phyloP scores from a whole-genome alignment of 2,797 vertebrate species.

The Psittacula derbiana region DNA sequence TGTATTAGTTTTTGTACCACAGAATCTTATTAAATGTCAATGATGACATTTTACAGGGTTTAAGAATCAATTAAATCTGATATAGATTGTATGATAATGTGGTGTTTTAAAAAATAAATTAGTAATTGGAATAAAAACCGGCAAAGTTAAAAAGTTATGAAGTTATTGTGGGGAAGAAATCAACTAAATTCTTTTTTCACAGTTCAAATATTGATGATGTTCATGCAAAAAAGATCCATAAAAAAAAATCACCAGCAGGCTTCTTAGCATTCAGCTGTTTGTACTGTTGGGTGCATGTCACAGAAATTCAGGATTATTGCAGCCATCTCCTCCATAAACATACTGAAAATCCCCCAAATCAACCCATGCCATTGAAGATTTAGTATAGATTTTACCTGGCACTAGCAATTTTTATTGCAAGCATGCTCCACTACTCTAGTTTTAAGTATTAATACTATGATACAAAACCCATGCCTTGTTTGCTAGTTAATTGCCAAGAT shows the following conservation, averaged over 20 bases:
- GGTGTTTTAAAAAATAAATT: background rate
- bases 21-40: background rate
- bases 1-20: background rate
- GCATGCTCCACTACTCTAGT: background rate
- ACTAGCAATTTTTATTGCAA: background rate
- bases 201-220: background rate
- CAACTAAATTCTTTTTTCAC: background rate
- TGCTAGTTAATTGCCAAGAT: background rate
- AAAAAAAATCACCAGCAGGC: background rate
- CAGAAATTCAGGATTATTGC: background rate
- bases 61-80: background rate
- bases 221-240: background rate
- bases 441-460: background rate
- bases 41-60: background rate
- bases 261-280: background rate
- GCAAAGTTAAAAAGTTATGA: background rate
- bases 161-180: fast-evolving
- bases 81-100: background rate
- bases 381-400: background rate
- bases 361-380: background rate
- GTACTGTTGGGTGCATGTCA: background rate
- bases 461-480: background rate
- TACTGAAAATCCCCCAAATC: background rate
- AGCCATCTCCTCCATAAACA: background rate
- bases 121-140: background rate